phyloP scores from a whole-genome alignment of 2,888 invertebrate genomes.

The Corbicula japonica region DNA sequence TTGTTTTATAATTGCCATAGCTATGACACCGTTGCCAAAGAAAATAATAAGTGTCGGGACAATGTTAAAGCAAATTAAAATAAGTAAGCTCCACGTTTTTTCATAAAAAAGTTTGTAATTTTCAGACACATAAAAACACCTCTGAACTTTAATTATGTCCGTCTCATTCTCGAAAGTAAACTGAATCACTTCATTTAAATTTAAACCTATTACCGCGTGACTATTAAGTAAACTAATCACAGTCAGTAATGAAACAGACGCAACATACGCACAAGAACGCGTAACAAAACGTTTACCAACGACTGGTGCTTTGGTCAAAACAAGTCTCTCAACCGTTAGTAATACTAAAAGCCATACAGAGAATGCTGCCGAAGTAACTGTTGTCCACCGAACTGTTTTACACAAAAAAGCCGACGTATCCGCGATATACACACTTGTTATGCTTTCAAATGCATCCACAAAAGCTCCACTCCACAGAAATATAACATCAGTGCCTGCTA shows the following conservation, averaged over 20 bases:
- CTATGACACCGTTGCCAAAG: too few relatives aligned
- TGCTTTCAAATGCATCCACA: not conserved
- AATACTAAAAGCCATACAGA: slow-evolving; percentile 10
- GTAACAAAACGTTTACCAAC: too few relatives aligned
- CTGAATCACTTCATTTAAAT: too few relatives aligned
- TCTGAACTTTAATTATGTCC: not conserved
- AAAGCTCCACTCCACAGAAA: not conserved
- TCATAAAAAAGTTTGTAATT: not conserved
- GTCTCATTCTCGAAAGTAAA: not conserved
- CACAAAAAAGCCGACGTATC: not conserved
- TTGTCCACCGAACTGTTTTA: not conserved
- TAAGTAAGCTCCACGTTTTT: not conserved
- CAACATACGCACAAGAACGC: too few relatives aligned
- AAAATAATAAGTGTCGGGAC: not conserved
- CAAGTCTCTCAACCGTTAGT: not conserved
- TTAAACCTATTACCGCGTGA: too few relatives aligned
- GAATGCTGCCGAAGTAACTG: not conserved
- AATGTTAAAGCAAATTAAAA: not conserved
- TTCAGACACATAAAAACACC: not conserved
- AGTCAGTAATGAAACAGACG: too few relatives aligned
- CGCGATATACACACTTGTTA: not conserved
- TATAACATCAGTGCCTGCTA: not conserved
- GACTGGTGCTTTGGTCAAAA: not conserved
- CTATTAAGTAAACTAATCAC: too few relatives aligned
- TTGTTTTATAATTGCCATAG: too few relatives aligned